These are phyloP conservation scores for Pissodes strobi DNA, from an alignment of 1,140 invertebrate species.

Conservation along the genomic window DNA sequence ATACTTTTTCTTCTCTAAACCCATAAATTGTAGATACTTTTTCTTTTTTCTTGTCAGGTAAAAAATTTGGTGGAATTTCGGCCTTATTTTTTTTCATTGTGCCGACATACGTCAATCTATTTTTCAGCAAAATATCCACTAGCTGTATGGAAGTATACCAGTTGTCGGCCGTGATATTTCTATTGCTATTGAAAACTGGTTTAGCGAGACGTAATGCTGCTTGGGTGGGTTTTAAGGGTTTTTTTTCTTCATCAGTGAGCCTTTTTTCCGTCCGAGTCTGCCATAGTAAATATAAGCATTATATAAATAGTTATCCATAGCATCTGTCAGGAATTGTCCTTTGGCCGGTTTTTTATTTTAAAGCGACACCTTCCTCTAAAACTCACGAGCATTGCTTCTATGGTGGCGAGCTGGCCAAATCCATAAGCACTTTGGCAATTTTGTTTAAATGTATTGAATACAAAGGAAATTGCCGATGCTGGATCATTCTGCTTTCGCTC, in stretches of 20 bases:
- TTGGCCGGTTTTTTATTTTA: slow-evolving; percentile 12
- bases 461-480: neutral
- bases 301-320: slow-evolving; percentile 49
- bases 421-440: slow-evolving; percentile 16
- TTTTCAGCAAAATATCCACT: slow-evolving; percentile 43
- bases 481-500: no score
- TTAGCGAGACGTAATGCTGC: slow-evolving; percentile 16
- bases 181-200: slow-evolving; percentile 43
- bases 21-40: slow-evolving; percentile 41
- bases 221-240: slow-evolving; percentile 1
- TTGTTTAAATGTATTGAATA: slow-evolving; percentile 2
- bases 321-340: slow-evolving; percentile 19
- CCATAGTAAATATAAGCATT: slow-evolving; percentile 45
- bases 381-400: slow-evolving; percentile 19
- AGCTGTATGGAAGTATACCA: slow-evolving; percentile 53
- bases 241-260: slow-evolving; percentile 7
- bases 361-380: slow-evolving; percentile 19
- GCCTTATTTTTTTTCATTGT: slow-evolving; percentile 46
- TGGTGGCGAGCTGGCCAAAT: no score
- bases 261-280: slow-evolving; percentile 7
- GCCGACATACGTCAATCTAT: slow-evolving; percentile 40
- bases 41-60: slow-evolving; percentile 36
- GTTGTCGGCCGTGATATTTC: slow-evolving; percentile 55
- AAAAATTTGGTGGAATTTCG: slow-evolving; percentile 5
- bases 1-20: slow-evolving; percentile 39